Evolutionary conservation across 2,113 vertebrate species (phyloP), one percentile per base, ranked within the genome.

Genomic region (Verasper variegatus): DNA sequence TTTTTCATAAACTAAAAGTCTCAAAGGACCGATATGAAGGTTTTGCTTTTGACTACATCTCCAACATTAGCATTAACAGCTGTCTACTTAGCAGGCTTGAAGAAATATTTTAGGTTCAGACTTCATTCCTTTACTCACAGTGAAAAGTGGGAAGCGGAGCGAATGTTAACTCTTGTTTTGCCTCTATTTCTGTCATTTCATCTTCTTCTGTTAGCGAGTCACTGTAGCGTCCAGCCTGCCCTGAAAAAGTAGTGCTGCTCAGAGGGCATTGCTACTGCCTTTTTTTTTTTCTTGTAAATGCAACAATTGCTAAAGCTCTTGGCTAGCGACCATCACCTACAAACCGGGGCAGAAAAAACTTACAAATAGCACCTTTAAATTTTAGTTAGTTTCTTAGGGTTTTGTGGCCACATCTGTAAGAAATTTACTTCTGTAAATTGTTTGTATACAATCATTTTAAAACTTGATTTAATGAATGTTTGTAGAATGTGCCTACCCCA

Each of bases 401-500:
- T 78, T 71, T 76, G 59, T 74, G 65, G 71, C 60, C 68, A 49
- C 18, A 60, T 70, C 15, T 73, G 13, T 66, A 51, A 82, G n/a
- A 61, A 71, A 26, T 74, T 26, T 47, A 69, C 60, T 26, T 74
- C 63, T 76, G 40, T 76, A 51, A 55, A 10, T 65, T 63, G 58
- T 67, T 86, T 27, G 21, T 74, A 69, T 62, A 58, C 74, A 74
- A 55, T 76, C 24, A 62, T 71, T 81, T 66, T 60, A 61, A 11
- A 20, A 49, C 24, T 66, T 35, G 5, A 49, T 62, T 73, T 26
- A 59, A 64, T 81, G 64, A 81, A 78, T 86, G 69, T 86, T 80
- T 85, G 59, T 71, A 73, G 42, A 56, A 55, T 59, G 81, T 87
- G 76, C 77, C 82, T 88, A 74, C 45, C 27, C 66, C 42, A 55